Conservation (phyloP, 2,797 vertebrate genomes). For the Hephaestus fuliginosus region DNA sequence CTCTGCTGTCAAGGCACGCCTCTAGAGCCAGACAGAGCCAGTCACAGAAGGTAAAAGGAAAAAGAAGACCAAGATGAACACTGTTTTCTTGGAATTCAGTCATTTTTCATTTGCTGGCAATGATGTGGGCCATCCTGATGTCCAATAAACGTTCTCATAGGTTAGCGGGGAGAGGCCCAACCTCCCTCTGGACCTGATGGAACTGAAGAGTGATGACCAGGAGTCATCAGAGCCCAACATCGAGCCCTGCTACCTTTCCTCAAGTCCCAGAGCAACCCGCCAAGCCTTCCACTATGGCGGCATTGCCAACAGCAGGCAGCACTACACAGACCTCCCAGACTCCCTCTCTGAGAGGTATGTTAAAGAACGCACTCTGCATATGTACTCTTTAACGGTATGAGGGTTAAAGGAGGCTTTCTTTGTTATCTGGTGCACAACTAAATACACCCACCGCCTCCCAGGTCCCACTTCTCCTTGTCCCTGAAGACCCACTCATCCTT, state of each 20-base stretch:
- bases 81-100: background rate
- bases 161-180: constrained; percentile 86
- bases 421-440: constrained; percentile 26
- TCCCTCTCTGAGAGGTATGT: constrained; percentile 89
- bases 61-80: background rate
- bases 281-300: constrained; percentile 90
- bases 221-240: constrained; percentile 67
- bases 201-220: constrained; percentile 79
- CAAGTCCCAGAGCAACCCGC: constrained; percentile 82
- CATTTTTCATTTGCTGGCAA: background rate
- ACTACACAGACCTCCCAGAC: constrained; percentile 87
- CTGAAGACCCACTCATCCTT: constrained; percentile 92
- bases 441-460: constrained; percentile 65
- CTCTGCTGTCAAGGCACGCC: constrained; percentile 86
- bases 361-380: constrained; percentile 7
- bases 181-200: constrained; percentile 77
- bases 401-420: background rate
- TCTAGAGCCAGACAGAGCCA: constrained; percentile 84
- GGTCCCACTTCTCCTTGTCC: constrained; percentile 92
- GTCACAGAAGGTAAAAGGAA: constrained; percentile 87
- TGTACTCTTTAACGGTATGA: background rate
- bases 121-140: background rate
- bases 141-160: constrained; percentile 73
- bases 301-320: constrained; percentile 92
- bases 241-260: constrained; percentile 86